Conservation (phyloP, 2,797 vertebrate species). For the Smutsia temminckii region DNA sequence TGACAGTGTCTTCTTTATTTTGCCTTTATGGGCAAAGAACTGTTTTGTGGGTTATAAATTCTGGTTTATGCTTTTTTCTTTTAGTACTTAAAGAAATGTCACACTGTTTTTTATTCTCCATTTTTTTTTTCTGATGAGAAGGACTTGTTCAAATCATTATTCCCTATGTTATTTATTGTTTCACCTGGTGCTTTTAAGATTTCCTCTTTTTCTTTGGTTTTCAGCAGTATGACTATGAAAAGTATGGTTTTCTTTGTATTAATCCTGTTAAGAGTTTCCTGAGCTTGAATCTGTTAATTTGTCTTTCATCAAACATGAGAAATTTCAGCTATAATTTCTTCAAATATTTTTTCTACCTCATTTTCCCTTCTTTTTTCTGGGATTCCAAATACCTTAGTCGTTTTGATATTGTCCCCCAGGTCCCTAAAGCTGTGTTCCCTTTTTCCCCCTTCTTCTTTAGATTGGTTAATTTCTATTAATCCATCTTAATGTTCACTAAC, state of each 20-base stretch:
- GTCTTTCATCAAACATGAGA: conserved; percentile 36
- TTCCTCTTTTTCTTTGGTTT: conserved; percentile 31
- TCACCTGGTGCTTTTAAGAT: neutral
- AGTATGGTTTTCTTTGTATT: conserved; percentile 11
- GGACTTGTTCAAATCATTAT: neutral
- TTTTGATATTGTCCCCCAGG: neutral
- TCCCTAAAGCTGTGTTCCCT: neutral
- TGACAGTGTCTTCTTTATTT: conserved; percentile 24
- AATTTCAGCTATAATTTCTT: conserved; percentile 13
- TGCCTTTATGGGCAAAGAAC: neutral
- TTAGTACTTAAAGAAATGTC: neutral
- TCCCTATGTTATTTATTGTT: neutral
- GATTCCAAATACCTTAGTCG: neutral
- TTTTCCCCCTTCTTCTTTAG: neutral
- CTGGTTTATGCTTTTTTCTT: neutral
- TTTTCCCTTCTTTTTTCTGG: neutral
- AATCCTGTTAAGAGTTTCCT: conserved; percentile 30
- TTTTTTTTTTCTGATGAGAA: neutral
- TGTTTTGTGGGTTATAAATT: conserved; percentile 5
- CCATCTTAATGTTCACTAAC: neutral
- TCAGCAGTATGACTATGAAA: neutral
- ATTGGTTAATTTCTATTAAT: conserved; percentile 16
- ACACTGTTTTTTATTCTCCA: neutral
- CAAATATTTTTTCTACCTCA: conserved; percentile 35
- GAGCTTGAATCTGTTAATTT: conserved; percentile 14